phyloP scores from a whole-genome alignment of 2,888 invertebrate species.

The Aphrophora alni region DNA sequence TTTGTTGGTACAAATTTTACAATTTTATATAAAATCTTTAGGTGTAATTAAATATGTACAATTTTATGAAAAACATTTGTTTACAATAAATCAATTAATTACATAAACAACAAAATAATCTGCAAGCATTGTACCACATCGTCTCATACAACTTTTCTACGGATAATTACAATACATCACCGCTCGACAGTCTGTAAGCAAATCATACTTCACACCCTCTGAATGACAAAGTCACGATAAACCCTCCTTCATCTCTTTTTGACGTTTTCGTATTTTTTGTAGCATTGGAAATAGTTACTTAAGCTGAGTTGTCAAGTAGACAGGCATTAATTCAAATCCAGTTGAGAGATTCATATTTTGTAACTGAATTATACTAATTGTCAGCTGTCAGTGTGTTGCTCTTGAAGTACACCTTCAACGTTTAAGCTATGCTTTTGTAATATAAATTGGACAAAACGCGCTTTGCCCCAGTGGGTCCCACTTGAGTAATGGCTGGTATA shows the following conservation, averaged over 20 bases:
- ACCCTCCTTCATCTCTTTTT: not conserved
- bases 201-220: not conserved
- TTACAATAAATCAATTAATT: no score
- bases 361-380: not conserved
- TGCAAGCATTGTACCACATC: no score
- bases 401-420: not conserved
- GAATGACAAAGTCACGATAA: not conserved
- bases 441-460: constrained; percentile 34
- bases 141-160: no score
- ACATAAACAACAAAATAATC: no score
- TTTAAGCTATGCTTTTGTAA: constrained; percentile 6
- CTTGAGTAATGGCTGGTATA: constrained; percentile 31
- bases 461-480: constrained; percentile 1
- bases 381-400: not conserved
- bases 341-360: not conserved
- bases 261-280: not conserved
- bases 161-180: not conserved
- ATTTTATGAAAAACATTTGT: no score
- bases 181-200: not conserved
- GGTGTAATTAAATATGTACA: no score
- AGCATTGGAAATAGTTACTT: not conserved
- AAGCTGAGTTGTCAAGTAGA: not conserved
- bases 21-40: no score
- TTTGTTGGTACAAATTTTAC: no score
- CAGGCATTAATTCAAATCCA: not conserved